Percentiles rank a stretch among this genome's conserved stretches.
Conservation (phyloP, 2,797 vertebrate genomes). For the Oryzias dopingdopingensis region DNA sequence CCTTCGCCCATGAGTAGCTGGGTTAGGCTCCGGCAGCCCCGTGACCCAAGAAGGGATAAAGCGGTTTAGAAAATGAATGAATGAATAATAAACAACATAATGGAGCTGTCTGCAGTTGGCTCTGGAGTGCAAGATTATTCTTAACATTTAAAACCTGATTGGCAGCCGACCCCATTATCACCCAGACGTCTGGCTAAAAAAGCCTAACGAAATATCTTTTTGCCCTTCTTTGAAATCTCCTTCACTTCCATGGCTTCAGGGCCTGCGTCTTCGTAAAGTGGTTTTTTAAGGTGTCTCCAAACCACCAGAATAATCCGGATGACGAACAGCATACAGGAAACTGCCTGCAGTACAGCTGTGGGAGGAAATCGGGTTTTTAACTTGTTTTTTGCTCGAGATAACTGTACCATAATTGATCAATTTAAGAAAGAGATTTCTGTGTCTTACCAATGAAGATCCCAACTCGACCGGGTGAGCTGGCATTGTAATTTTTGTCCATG, state of each 20-base stretch:
- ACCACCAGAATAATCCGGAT: conserved; percentile 62
- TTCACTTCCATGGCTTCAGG: conserved; percentile 43
- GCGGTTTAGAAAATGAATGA: too few relatives aligned
- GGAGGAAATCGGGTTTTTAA: background rate
- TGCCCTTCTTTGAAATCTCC: conserved; percentile 59
- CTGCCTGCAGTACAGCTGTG: conserved; percentile 61
- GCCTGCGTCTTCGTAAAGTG: conserved; percentile 52
- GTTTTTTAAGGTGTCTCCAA: conserved; percentile 70
- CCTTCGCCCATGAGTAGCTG: too few relatives aligned
- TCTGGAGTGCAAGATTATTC: background rate
- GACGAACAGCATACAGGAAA: conserved; percentile 56
- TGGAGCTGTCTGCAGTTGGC: too few relatives aligned
- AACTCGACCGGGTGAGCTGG: conserved; percentile 57
- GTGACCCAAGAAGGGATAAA: too few relatives aligned
- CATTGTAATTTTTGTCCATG: conserved; percentile 62
- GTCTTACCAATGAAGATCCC: conserved; percentile 78
- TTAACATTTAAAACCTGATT: background rate
- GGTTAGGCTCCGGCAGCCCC: too few relatives aligned
- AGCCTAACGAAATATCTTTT: conserved; percentile 56
- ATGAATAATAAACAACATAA: too few relatives aligned
- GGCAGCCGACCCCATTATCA: background rate
- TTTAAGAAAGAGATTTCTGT: background rate
- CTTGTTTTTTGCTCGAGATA: background rate
- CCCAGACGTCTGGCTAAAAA: background rate
- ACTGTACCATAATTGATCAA: background rate